Evolutionary conservation across 2,888 invertebrate genomes (phyloP).

Genomic region (Xestobium rufovillosum): DNA sequence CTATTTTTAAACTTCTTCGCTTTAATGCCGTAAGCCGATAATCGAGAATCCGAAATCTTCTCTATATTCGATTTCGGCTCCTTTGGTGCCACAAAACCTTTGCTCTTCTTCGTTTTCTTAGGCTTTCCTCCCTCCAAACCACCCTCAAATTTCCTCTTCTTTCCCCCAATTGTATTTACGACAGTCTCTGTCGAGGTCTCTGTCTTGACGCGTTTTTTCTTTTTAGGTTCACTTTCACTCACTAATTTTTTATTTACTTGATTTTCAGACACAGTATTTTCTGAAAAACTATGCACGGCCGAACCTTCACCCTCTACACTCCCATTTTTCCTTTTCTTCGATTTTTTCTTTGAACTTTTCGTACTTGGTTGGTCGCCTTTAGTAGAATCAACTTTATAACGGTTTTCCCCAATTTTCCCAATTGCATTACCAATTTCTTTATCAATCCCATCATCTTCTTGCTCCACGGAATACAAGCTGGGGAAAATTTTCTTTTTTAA

Average conservation of each 20-base stretch:
- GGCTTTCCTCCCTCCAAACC: constrained; percentile 18
- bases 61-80: too few relatives aligned
- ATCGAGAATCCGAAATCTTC: constrained; percentile 70
- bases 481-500: constrained; percentile 73
- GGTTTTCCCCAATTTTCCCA: constrained; percentile 18
- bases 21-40: constrained; percentile 87
- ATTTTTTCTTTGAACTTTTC: constrained; percentile 16
- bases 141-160: constrained; percentile 29
- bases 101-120: constrained; percentile 26
- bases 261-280: constrained; percentile 9
- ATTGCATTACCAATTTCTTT: constrained; percentile 14
- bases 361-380: constrained; percentile 15
- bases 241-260: constrained; percentile 12
- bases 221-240: too few relatives aligned
- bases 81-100: constrained; percentile 22
- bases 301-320: constrained; percentile 7
- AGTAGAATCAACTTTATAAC: constrained; percentile 12
- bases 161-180: constrained; percentile 23
- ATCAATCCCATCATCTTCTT: constrained; percentile 21
- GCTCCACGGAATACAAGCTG: constrained; percentile 55
- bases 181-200: constrained; percentile 9
- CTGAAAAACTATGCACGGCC: too few relatives aligned
- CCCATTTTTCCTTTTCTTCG: constrained; percentile 14
- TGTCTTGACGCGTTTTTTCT: constrained; percentile 15
- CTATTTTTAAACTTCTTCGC: constrained; percentile 80